Conservation (phyloP, 2,113 vertebrate species). For the Crypturellus undulatus region DNA sequence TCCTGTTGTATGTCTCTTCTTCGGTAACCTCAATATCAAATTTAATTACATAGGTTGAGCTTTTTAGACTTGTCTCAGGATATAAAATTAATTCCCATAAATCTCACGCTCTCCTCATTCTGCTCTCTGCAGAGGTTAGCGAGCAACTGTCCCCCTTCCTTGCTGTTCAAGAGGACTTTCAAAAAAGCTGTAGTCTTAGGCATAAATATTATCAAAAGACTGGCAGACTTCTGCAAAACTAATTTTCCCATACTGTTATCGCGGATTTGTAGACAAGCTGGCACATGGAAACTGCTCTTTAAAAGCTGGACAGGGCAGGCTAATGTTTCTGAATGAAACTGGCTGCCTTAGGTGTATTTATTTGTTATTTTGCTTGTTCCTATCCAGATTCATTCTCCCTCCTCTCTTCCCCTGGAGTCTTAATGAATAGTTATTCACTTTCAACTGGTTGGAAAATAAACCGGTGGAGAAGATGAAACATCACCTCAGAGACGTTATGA, state of each 20-base stretch:
- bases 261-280: constrained; percentile 65
- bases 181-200: constrained; percentile 14
- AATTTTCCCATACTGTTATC: constrained; percentile 69
- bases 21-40: constrained; percentile 54
- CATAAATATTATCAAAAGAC: constrained; percentile 58
- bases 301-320: constrained; percentile 44
- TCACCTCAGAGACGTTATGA: not conserved
- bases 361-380: constrained; percentile 44
- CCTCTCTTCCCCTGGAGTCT: constrained; percentile 13
- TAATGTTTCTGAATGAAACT: constrained; percentile 68
- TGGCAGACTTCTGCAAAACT: constrained; percentile 69
- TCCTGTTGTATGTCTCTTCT: constrained; percentile 44
- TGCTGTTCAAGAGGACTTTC: constrained; percentile 26
- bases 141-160: constrained; percentile 23
- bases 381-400: constrained; percentile 16
- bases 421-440: constrained; percentile 62
- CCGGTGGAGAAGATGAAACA: constrained; percentile 28
- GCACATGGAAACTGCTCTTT: constrained; percentile 55
- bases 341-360: constrained; percentile 56
- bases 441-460: constrained; percentile 39
- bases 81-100: constrained; percentile 70
- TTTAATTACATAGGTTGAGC: constrained; percentile 58
- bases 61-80: constrained; percentile 62
- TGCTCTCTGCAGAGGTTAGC: constrained; percentile 48
- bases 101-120: constrained; percentile 25